Percentiles rank a stretch among this genome's conserved stretches.
Evolutionary conservation across 1,140 invertebrate genomes (phyloP).

Genomic region (Kradibia gibbosae): DNA sequence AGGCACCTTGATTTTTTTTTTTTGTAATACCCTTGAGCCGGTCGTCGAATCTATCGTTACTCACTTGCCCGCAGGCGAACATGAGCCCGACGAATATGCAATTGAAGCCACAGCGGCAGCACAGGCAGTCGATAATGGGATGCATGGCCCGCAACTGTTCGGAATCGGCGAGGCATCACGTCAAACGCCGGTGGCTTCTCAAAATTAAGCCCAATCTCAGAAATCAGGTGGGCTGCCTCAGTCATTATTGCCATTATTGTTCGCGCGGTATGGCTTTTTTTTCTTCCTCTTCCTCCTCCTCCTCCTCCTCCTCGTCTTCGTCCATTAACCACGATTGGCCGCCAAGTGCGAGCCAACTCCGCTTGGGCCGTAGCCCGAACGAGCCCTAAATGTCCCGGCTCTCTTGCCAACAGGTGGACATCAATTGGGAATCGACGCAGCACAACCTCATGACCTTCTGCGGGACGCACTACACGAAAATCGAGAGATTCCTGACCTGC

Average conservation of each 20-base stretch:
- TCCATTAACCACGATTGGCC: too few relatives aligned
- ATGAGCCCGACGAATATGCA: conserved; percentile 69
- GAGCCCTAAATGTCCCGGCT: background rate
- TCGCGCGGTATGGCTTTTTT: too few relatives aligned
- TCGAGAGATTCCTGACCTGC: conserved; percentile 82
- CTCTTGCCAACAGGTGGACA: conserved; percentile 61
- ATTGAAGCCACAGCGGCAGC: conserved; percentile 66
- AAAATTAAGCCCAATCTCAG: conserved; percentile 81
- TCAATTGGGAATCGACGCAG: conserved; percentile 70
- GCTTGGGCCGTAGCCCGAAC: too few relatives aligned
- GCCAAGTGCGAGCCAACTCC: too few relatives aligned
- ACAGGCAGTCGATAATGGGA: conserved; percentile 68
- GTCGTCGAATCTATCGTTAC: too few relatives aligned
- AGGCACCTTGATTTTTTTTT: too few relatives aligned
- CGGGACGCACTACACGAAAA: conserved; percentile 70
- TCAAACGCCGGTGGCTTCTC: conserved; percentile 84
- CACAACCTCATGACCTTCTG: conserved; percentile 73
- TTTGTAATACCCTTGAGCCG: too few relatives aligned
- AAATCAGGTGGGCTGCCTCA: conserved; percentile 81
- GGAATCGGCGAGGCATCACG: conserved; percentile 78
- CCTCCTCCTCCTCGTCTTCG: too few relatives aligned
- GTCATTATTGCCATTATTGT: too few relatives aligned
- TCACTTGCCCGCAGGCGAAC: conserved; percentile 63
- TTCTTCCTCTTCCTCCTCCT: too few relatives aligned
- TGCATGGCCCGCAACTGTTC: conserved; percentile 73